Evolutionary conservation across 2,797 vertebrate genomes (phyloP), one percentile per base, ranked within the genome.

Genomic region (Knipowitschia caucasica): DNA sequence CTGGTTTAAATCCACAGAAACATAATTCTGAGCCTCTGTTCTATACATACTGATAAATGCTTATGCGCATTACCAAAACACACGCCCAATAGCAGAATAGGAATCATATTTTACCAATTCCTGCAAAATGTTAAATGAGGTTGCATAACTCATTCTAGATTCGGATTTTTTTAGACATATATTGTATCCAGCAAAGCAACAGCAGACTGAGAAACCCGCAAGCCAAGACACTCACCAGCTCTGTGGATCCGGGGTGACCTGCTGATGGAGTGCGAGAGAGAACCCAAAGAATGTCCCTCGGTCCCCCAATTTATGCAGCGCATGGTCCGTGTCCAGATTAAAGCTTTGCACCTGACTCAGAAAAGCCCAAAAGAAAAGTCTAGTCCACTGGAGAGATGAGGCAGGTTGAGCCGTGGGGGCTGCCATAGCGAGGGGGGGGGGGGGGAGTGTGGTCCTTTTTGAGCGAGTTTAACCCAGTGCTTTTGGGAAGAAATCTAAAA

Each of bases 211-310:
- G n/a, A n/a, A n/a, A n/a, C n/a, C n/a, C n/a, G n/a, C n/a, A n/a
- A n/a, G n/a, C n/a, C n/a, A n/a, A n/a, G n/a, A n/a, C 36, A 91
- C 94, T 97, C 88, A 98, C 95, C 94, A 96, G 83, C 92, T 94
- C 74, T 88, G 83, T 24, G 90, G 84, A 55, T 88, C 82, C 1
- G 95, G 94, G 36, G 73, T 90, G 31, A 92, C 75, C 86, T 98
- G 95, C 59, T 90, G 88, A 78, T 98, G 95, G 65, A 98, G 89
- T 1, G 94, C 94, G 46, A 97, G 78, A 1, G 95, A 94, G 77
- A 97, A 94, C 24, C 95, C 95, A 52, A 98, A 98, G 49, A 96
- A 91, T 61, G 94, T 96, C 39, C 89, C 92, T 0, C 42, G 67
- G 57, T 92, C 89, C 0, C 94, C 95, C 36, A 93, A 86, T 84